phyloP scores from a whole-genome alignment of 2,113 vertebrate species.

The Tragelaphus strepsiceros region DNA sequence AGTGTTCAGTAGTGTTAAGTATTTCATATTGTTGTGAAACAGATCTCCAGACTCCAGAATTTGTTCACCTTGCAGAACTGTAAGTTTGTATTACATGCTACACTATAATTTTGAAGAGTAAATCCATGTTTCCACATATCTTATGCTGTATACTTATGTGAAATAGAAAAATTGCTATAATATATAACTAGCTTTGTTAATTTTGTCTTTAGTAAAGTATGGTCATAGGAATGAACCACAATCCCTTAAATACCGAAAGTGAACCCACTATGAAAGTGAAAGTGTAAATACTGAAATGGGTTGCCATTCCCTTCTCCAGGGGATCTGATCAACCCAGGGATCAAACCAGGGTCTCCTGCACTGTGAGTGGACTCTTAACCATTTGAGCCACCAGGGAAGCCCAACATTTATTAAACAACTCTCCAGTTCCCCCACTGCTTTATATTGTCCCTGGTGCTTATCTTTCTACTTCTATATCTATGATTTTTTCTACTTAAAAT shows the following conservation, averaged over 20 bases:
- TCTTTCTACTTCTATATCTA: background rate
- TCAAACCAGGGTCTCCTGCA: fast-evolving
- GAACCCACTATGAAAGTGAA: background rate
- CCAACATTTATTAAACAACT: background rate
- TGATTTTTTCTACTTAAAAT: background rate
- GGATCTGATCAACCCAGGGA: background rate
- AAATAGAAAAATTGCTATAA: background rate
- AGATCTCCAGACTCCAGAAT: background rate
- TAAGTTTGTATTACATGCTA: background rate
- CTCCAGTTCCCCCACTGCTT: fast-evolving
- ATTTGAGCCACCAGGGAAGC: background rate
- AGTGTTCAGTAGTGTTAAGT: background rate
- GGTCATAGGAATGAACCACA: background rate
- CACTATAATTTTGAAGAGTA: background rate
- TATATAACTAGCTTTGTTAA: background rate
- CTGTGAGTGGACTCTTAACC: background rate
- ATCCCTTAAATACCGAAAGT: background rate
- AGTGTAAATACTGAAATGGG: background rate
- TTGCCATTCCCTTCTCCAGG: background rate
- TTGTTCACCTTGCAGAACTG: background rate
- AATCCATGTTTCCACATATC: background rate
- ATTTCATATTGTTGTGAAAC: background rate
- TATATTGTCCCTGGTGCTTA: background rate
- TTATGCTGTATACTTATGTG: background rate
- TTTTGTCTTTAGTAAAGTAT: background rate